Conservation (phyloP, 2,888 invertebrate genomes). For the Yponomeuta plumbellus region DNA sequence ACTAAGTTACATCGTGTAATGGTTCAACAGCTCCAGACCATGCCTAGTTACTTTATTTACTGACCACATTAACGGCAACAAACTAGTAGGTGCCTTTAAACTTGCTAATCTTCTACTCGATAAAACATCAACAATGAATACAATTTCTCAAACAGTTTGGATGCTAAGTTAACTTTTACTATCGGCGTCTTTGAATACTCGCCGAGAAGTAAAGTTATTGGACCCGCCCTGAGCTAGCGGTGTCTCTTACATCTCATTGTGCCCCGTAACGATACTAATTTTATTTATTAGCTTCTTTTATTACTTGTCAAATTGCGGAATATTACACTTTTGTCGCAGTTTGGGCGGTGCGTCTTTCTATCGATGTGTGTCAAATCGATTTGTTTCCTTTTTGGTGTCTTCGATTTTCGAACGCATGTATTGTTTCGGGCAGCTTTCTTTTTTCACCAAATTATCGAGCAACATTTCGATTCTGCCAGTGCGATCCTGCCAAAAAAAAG, state of each 20-base stretch:
- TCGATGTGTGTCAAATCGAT: slow-evolving; percentile 48
- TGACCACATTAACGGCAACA: not conserved
- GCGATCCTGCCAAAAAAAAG: slow-evolving; percentile 6
- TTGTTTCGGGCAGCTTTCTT: not conserved
- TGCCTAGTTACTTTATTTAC: not conserved
- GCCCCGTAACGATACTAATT: slow-evolving; percentile 53
- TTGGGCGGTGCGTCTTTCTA: slow-evolving; percentile 43
- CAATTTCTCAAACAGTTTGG: slow-evolving; percentile 17
- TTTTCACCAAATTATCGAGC: slow-evolving; percentile 1
- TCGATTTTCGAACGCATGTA: slow-evolving; percentile 15
- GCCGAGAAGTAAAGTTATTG: not conserved
- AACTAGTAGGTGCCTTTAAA: slow-evolving; percentile 7
- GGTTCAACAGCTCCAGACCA: too few species aligned
- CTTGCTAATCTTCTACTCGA: slow-evolving; percentile 43
- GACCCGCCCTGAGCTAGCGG: slow-evolving; percentile 43
- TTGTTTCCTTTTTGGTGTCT: slow-evolving; percentile 26
- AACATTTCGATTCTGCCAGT: slow-evolving; percentile 2
- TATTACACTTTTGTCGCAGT: slow-evolving; percentile 36
- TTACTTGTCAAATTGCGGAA: slow-evolving; percentile 58
- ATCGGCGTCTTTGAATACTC: slow-evolving; percentile 2
- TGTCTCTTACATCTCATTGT: slow-evolving; percentile 42
- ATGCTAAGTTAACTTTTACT: slow-evolving; percentile 26
- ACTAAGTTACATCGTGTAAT: too few species aligned
- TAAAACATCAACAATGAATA: slow-evolving; percentile 34
- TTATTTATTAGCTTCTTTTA: slow-evolving; percentile 69